phyloP scores from a whole-genome alignment of 2,113 vertebrate genomes.

The Dryoscopus gambensis region DNA sequence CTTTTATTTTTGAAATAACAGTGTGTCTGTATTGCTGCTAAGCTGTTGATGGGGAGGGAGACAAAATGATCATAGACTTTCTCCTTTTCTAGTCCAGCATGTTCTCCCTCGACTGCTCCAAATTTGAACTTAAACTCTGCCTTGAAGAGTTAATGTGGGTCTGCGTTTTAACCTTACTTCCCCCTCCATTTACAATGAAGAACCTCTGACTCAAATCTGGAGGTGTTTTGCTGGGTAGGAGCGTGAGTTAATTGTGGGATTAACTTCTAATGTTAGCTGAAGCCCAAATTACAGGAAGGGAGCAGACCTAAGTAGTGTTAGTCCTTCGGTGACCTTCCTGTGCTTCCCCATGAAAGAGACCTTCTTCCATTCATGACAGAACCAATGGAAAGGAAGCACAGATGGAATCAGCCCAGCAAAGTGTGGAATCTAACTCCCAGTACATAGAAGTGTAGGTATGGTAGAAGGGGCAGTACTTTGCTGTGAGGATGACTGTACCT shows the following conservation, averaged over 20 bases:
- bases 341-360: not conserved
- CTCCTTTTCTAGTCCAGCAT: not conserved
- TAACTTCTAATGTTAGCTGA: conserved; percentile 1
- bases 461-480: not conserved
- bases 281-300: conserved; percentile 8
- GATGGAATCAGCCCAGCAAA: not conserved
- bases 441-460: not conserved
- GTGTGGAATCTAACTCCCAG: not conserved
- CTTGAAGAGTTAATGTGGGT: conserved; percentile 10
- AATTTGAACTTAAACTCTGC: not conserved
- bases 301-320: not conserved
- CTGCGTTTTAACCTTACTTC: not conserved
- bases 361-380: not conserved
- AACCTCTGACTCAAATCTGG: conserved; percentile 40
- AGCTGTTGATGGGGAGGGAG: not conserved
- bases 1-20: conserved; percentile 41
- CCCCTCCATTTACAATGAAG: not conserved
- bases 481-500: not conserved
- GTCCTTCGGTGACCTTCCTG: conserved; percentile 54
- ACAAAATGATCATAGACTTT: not conserved
- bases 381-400: not conserved
- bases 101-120: not conserved
- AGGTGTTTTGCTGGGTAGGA: conserved; percentile 14
- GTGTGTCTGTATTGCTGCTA: conserved; percentile 21
- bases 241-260: conserved; percentile 1